Base-by-base conservation (phyloP, 2,888 invertebrate species). In the Clanis bilineata region DNA sequence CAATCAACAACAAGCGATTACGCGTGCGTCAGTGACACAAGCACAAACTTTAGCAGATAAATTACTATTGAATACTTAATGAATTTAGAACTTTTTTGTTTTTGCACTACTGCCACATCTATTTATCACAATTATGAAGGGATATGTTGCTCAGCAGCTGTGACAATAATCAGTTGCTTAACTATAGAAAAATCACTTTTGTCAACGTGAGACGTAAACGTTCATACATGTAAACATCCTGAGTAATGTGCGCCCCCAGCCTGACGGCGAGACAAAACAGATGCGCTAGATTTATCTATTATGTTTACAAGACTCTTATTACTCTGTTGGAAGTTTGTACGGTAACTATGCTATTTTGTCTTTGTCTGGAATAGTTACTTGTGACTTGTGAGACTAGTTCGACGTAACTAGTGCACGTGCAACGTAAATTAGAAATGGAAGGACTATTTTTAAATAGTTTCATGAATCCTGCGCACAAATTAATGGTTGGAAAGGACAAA, bases 141-240 rank as follows among this genome's bases (percentile, higher is more conserved):
- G 12, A 36, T 10, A 12, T 9, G 12, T 12, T 12, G 36, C 36
- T 36, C 2, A 12, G 12, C 36, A 36, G 10, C 12, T 36, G 36
- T 6, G 36, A 36, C 9, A 12, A 9, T 41, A 41, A 41, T 18
- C 41, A 41, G 32, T 51, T 51, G 51, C 9, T 28, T 28, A 28
- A 47, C 22, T 36, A 63, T 60, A 60, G 60, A 63, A 62, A 62
- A 66, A 69, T 68, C 60, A 63, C 64, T 69, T 64, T 63, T 62
- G 61, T 64, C 56, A 65, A 63, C 65, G 62, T 56, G 59, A 69
- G 62, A 70, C 59, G 71, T 73, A 79, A 79, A 80, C 74, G 75
- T 64, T 65, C 69, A 65, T 69, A 68, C 67, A 71, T 69, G 76
- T 79, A 86, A 87, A 87, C 85, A 86, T 85, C 85, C 85, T 79